phyloP scores from a whole-genome alignment of 2,797 vertebrate genomes.

The Ptychadena robeensis region DNA sequence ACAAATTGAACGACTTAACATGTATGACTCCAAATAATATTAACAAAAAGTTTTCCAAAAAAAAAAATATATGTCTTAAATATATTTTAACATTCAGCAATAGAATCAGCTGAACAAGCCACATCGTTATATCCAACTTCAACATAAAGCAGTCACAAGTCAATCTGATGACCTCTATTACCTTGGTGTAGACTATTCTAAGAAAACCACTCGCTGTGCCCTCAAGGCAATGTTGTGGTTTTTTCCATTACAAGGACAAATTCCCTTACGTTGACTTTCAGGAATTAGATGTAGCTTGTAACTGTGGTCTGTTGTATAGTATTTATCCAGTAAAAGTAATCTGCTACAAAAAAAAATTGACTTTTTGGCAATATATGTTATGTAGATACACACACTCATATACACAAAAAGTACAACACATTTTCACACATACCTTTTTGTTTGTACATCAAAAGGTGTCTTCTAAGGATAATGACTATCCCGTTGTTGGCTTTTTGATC shows the following conservation, averaged over 20 bases:
- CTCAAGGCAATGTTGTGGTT: not conserved
- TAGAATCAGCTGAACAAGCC: not conserved
- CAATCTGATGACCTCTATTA: slow-evolving; percentile 8
- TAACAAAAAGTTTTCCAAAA: too few relatives aligned
- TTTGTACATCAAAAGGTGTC: too few relatives aligned
- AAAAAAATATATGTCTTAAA: too few relatives aligned
- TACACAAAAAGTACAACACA: too few relatives aligned
- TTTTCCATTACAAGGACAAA: slow-evolving; percentile 11
- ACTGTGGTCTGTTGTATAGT: not conserved
- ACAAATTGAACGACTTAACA: too few relatives aligned
- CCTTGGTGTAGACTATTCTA: not conserved
- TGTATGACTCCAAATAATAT: too few relatives aligned
- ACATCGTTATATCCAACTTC: not conserved
- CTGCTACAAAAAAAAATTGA: too few relatives aligned
- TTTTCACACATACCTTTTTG: too few relatives aligned
- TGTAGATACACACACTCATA: too few relatives aligned
- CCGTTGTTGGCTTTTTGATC: too few relatives aligned
- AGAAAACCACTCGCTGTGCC: not conserved
- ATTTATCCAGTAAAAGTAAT: not conserved
- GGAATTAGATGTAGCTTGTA: not conserved
- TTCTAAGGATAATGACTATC: too few relatives aligned
- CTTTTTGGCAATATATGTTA: too few relatives aligned
- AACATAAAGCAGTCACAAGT: not conserved
- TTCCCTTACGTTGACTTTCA: not conserved
- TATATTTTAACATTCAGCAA: not conserved